Evolutionary conservation across 2,797 vertebrate species (phyloP).

Genomic region (Merluccius polli): DNA sequence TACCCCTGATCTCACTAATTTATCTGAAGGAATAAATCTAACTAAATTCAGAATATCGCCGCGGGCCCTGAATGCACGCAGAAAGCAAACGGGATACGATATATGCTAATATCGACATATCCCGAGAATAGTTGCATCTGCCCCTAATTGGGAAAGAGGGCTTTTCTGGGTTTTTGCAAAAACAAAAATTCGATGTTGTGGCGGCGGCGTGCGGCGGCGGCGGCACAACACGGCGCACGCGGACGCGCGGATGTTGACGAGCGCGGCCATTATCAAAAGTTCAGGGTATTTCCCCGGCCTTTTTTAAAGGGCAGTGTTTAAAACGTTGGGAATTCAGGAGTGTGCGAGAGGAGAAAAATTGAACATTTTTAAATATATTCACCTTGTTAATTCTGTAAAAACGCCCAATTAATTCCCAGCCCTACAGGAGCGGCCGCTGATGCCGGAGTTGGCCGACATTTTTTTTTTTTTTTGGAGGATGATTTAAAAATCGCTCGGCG

Average conservation of each 20-base stretch:
- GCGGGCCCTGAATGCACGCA: not conserved
- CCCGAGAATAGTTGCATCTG: not conserved
- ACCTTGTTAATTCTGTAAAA: not conserved
- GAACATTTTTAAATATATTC: not conserved
- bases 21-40: not conserved
- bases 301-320: not conserved
- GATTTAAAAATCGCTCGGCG: not conserved
- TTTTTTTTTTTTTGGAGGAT: not conserved
- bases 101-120: conserved; percentile 6
- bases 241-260: not conserved
- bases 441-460: not conserved
- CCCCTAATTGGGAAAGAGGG: not conserved
- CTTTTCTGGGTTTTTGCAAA: not conserved
- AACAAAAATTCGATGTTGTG: not conserved
- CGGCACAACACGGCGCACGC: not conserved
- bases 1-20: not conserved
- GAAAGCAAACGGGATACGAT: not conserved
- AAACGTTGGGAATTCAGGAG: not conserved
- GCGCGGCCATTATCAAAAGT: not conserved
- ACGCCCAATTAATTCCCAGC: not conserved
- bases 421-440: too few relatives aligned
- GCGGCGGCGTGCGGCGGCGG: too few relatives aligned
- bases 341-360: not conserved
- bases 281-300: not conserved
- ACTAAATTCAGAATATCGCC: not conserved